Conservation (phyloP, 1,140 invertebrate species). For the Coelopa frigida region DNA sequence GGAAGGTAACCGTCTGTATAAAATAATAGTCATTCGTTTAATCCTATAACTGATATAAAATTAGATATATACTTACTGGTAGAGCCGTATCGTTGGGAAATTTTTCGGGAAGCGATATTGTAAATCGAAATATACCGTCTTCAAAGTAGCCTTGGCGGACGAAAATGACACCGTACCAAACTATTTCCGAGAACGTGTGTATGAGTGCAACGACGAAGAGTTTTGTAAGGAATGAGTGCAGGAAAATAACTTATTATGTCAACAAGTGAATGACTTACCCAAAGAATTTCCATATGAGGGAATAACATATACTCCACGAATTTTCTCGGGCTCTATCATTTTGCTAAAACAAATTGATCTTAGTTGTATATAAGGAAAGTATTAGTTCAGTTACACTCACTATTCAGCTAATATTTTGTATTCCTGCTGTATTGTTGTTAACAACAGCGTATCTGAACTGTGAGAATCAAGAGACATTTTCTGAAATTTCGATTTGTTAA, state of each 20-base stretch:
- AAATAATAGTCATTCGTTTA: too few relatives aligned
- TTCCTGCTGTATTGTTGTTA: slow-evolving; percentile 54
- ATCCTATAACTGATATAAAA: not conserved
- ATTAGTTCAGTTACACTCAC: slow-evolving; percentile 49
- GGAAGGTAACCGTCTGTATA: slow-evolving; percentile 80
- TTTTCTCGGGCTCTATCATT: slow-evolving; percentile 74
- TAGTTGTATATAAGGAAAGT: not conserved
- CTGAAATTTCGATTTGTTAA: too few relatives aligned
- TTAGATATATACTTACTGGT: slow-evolving; percentile 20
- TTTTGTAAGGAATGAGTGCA: too few relatives aligned
- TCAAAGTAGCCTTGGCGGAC: slow-evolving; percentile 79
- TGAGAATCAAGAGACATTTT: slow-evolving; percentile 35
- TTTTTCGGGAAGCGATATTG: slow-evolving; percentile 72
- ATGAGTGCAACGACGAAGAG: too few relatives aligned
- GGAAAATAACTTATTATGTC: slow-evolving; percentile 4
- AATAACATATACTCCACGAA: slow-evolving; percentile 85
- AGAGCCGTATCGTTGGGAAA: slow-evolving; percentile 82
- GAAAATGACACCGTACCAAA: slow-evolving; percentile 92
- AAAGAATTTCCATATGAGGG: slow-evolving; percentile 76
- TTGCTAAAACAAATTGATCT: slow-evolving; percentile 56
- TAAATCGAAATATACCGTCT: slow-evolving; percentile 84
- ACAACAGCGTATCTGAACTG: slow-evolving; percentile 39
- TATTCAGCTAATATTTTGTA: slow-evolving; percentile 73
- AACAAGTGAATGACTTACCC: slow-evolving; percentile 49
- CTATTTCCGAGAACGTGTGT: too few relatives aligned